Evolutionary conservation across 2,113 vertebrate species (phyloP).

Genomic region (Phocoena phocoena): DNA sequence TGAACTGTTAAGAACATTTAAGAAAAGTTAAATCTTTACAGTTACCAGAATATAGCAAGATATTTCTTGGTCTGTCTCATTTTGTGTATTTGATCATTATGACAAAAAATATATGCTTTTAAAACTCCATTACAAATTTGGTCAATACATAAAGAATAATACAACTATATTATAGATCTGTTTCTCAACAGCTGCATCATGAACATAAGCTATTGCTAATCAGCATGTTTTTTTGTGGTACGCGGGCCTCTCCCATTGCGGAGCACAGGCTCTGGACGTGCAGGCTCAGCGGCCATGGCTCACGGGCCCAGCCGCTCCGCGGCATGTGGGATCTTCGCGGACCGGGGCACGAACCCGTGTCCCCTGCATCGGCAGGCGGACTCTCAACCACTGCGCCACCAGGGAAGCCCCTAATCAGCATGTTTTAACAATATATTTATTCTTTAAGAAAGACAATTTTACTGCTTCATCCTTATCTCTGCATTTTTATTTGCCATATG

Average conservation of each 20-base stretch:
- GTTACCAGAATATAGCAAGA: background rate
- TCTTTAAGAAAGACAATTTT: constrained; percentile 4
- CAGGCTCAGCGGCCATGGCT: too few relatives aligned
- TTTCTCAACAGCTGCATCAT: background rate
- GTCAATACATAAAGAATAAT: background rate
- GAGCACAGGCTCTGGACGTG: too few relatives aligned
- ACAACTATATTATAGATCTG: background rate
- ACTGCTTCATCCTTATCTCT: constrained; percentile 6
- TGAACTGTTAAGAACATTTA: background rate
- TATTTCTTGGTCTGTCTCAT: background rate
- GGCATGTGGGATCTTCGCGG: too few relatives aligned
- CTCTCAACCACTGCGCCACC: too few relatives aligned
- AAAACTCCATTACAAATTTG: constrained; percentile 12
- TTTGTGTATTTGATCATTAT: constrained; percentile 21
- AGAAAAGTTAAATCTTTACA: constrained; percentile 35
- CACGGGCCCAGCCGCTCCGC: too few relatives aligned
- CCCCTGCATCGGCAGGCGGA: too few relatives aligned
- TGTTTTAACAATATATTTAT: background rate
- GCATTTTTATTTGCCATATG: constrained; percentile 30
- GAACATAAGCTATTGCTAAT: background rate
- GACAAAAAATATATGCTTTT: background rate
- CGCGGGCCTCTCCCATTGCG: too few relatives aligned
- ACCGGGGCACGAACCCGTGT: too few relatives aligned
- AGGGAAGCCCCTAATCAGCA: too few relatives aligned
- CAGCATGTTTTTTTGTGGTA: background rate